Evolutionary conservation across 2,888 invertebrate genomes (phyloP).

Genomic region (Zeuzera pyrina): DNA sequence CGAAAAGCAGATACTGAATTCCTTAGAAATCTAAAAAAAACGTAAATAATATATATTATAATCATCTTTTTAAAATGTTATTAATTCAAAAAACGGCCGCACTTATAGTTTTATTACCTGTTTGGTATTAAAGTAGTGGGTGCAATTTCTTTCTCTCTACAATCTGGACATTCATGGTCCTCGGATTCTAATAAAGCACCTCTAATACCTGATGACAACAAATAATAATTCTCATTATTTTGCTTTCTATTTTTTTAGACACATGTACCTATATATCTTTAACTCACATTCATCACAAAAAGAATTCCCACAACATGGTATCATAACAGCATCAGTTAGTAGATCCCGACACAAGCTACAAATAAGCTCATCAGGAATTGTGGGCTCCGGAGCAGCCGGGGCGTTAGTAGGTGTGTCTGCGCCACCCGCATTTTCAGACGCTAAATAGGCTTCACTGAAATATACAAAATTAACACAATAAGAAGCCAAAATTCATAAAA

Average conservation of each 20-base stretch:
- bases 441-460: constrained; percentile 84
- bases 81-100: not conserved
- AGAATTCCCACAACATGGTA: constrained; percentile 98
- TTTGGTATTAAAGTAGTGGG: constrained; percentile 95
- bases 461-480: too few species aligned
- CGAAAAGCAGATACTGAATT: constrained; percentile 92
- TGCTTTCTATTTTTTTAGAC: not conserved
- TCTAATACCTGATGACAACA: constrained; percentile 94
- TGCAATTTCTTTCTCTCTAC: constrained; percentile 92
- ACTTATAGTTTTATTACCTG: constrained; percentile 35
- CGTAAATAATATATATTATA: not conserved
- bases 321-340: constrained; percentile 96
- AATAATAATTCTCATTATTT: too few species aligned
- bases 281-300: constrained; percentile 98
- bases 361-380: constrained; percentile 91
- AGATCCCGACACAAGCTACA: constrained; percentile 95
- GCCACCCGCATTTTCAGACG: constrained; percentile 74
- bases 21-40: constrained; percentile 78
- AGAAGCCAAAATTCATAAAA: too few species aligned
- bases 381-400: constrained; percentile 79
- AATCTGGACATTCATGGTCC: constrained; percentile 95
- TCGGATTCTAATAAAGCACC: constrained; percentile 92
- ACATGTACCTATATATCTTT: not conserved
- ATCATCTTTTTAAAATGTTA: not conserved
- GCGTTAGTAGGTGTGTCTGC: constrained; percentile 73